Evolutionary conservation across 2,797 vertebrate species (phyloP).

Genomic region (Poecilia velifera): DNA sequence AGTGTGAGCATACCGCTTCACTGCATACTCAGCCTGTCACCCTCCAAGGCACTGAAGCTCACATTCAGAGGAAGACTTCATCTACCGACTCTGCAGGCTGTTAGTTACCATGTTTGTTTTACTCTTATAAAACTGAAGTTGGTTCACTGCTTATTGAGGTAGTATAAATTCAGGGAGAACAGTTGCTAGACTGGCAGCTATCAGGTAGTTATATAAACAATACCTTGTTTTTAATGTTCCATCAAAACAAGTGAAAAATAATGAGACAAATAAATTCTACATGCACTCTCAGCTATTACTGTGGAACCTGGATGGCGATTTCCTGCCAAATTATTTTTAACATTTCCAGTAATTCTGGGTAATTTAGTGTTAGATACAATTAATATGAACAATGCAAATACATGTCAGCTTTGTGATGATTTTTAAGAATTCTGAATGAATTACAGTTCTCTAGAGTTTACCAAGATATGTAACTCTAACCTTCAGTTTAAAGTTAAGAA

Average conservation of each 20-base stretch:
- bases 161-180: background rate
- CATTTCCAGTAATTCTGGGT: background rate
- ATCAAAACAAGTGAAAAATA: background rate
- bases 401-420: too few relatives aligned
- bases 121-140: background rate
- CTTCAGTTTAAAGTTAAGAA: background rate
- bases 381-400: too few relatives aligned
- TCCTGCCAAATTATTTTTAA: background rate
- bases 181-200: too few relatives aligned
- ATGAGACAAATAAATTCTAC: background rate
- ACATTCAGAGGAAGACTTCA: constrained; percentile 83
- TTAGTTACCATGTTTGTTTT: constrained; percentile 70
- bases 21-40: constrained; percentile 80
- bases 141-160: background rate
- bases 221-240: background rate
- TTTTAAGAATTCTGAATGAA: background rate
- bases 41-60: constrained; percentile 80
- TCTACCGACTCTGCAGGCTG: constrained; percentile 80
- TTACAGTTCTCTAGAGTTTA: background rate
- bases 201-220: background rate
- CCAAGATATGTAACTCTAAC: background rate
- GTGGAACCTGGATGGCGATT: background rate
- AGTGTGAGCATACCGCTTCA: constrained; percentile 76
- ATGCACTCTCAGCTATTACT: background rate
- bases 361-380: too few relatives aligned